Evolutionary conservation across 2,797 vertebrate genomes (phyloP).

Genomic region (Philypnodon macrostomus): DNA sequence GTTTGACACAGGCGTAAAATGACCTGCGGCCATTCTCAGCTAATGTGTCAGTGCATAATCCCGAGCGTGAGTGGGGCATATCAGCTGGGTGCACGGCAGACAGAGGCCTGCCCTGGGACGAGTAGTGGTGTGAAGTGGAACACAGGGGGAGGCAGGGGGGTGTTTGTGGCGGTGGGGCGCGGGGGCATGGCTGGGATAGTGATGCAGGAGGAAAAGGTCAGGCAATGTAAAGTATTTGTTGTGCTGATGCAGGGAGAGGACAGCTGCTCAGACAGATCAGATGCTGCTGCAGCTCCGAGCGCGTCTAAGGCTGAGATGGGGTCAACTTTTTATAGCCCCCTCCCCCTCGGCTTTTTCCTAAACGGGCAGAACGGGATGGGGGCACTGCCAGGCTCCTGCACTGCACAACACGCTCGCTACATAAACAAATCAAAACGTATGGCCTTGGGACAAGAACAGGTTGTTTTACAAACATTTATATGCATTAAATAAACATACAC

Average conservation of each 20-base stretch:
- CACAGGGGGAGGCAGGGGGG: constrained; percentile 12
- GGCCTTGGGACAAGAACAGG: no score
- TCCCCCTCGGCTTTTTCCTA: constrained; percentile 58
- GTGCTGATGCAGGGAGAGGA: constrained; percentile 82
- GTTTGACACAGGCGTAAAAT: constrained; percentile 27
- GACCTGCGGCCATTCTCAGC: constrained; percentile 48
- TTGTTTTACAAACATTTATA: constrained; percentile 15
- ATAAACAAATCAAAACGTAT: constrained; percentile 55
- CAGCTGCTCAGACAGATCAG: constrained; percentile 82
- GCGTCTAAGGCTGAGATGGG: constrained; percentile 68
- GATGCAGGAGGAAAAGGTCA: constrained; percentile 82
- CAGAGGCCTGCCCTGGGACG: constrained; percentile 53
- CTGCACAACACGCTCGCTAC: constrained; percentile 32
- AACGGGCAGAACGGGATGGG: constrained; percentile 57
- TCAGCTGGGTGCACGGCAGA: constrained; percentile 59
- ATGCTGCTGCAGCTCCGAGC: constrained; percentile 65
- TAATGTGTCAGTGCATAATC: constrained; percentile 65
- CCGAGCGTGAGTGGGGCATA: constrained; percentile 61
- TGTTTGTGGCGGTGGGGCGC: constrained; percentile 28
- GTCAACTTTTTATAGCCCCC: constrained; percentile 82
- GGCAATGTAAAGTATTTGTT: constrained; percentile 82
- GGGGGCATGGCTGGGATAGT: constrained; percentile 64
- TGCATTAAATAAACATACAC: not conserved
- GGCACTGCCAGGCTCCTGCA: constrained; percentile 39
- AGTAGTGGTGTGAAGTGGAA: constrained; percentile 59